Evolutionary conservation across 2,888 invertebrate species (phyloP), one percentile per base, ranked within the genome.

Genomic region (Clunio marinus): DNA sequence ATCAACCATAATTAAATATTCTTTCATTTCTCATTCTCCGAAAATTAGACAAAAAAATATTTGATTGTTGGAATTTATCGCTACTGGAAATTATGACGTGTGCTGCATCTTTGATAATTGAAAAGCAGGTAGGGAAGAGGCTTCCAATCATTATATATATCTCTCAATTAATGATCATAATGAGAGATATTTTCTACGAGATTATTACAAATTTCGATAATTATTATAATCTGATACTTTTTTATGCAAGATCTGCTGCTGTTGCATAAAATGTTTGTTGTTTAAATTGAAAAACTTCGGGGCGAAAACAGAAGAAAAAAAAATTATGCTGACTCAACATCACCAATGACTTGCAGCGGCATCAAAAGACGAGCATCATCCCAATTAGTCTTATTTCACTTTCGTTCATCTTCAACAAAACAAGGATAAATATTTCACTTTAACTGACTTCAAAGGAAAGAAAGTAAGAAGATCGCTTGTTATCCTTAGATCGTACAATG

Each of bases 81-180:
- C 66, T 66, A 51, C 66, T 66, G 66, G 66, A 66, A 66, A 66
- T 66, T 66, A 66, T 66, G 66, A 66, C 66, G 55, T 66, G 66
- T 66, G 66, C 66, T 63, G 45, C 5, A 10, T 37, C 27, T 63
- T 66, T 66, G 51, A n/a, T n/a, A n/a, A n/a, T n/a, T n/a, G n/a
- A n/a, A n/a, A n/a, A n/a, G n/a, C n/a, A n/a, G n/a, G n/a, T n/a
- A n/a, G n/a, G n/a, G n/a, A n/a, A n/a, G n/a, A n/a, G n/a, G n/a
- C n/a, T 51, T 22, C 22, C 35, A 32, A 32, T 32, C 35, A 32
- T 5, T 13, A 32, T 5, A 32, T 13, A 17, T 13, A 7, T 51
- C 51, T 51, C 22, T 51, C 51, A n/a, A 32, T 32, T 32, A 32
- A 32, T 32, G 13, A 32, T n/a, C n/a, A n/a, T n/a, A n/a, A n/a